Evolutionary conservation across 2,113 vertebrate genomes (phyloP).

Genomic region (Pangasianodon gigas): DNA sequence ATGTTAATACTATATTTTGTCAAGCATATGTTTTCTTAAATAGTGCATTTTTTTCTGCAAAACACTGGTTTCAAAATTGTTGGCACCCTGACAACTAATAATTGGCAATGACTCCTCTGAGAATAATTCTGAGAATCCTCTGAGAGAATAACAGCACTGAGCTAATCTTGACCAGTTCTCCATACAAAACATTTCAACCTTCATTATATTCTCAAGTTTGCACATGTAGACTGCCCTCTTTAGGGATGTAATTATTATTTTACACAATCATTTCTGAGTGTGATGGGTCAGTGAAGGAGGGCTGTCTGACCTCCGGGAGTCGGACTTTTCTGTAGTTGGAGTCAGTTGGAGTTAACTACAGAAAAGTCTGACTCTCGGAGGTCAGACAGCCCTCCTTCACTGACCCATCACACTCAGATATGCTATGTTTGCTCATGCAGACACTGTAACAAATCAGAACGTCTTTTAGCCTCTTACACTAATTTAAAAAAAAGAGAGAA

Average conservation of each 20-base stretch:
- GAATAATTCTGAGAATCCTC: not conserved
- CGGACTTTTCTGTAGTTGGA: not conserved
- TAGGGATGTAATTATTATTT: not conserved
- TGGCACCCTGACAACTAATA: not conserved
- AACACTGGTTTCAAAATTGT: not conserved
- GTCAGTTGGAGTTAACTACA: not conserved
- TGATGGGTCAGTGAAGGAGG: not conserved
- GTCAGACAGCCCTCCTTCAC: not conserved
- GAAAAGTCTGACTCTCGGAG: not conserved
- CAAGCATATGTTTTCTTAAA: not conserved
- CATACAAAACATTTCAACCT: not conserved
- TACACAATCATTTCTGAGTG: not conserved
- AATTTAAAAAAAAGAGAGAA: constrained; percentile 5
- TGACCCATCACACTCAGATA: not conserved
- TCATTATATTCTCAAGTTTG: not conserved
- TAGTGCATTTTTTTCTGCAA: not conserved
- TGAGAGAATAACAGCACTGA: not conserved
- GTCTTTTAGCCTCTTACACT: not conserved
- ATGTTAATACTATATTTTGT: not conserved
- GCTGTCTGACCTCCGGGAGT: not conserved
- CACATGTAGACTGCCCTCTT: not conserved
- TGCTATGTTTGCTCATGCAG: not conserved
- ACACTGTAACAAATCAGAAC: not conserved
- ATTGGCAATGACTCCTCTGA: not conserved
- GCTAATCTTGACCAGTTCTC: not conserved